Conservation (phyloP, 2,888 invertebrate genomes). For the Cenopis cana region DNA sequence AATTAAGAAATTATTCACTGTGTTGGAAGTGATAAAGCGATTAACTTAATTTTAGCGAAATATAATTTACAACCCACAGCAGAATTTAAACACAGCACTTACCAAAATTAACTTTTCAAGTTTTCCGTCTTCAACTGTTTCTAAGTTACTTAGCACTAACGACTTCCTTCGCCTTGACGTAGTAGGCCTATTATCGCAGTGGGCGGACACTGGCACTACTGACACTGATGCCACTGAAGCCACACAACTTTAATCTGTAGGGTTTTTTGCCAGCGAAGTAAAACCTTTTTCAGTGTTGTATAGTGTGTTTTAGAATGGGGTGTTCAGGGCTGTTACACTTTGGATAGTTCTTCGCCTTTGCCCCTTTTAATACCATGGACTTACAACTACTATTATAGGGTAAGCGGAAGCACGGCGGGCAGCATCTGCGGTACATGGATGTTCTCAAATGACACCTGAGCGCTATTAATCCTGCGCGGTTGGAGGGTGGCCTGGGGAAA, state of each 20-base stretch:
- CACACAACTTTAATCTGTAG: constrained; percentile 71
- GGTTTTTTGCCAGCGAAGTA: constrained; percentile 63
- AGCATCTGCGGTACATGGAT: too few relatives aligned
- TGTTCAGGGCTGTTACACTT: neutral
- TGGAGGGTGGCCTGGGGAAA: too few relatives aligned
- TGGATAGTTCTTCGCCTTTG: neutral
- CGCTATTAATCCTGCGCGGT: too few relatives aligned
- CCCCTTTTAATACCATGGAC: too few relatives aligned
- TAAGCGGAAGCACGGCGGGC: too few relatives aligned
- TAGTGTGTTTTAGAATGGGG: too few relatives aligned
- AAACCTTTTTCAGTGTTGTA: constrained; percentile 57
- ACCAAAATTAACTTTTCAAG: constrained; percentile 2
- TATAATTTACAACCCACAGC: too few relatives aligned
- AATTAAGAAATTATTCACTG: too few relatives aligned
- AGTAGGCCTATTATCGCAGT: constrained; percentile 33
- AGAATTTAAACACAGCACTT: constrained; percentile 9
- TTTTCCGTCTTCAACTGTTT: constrained; percentile 25
- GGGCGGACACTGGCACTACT: constrained; percentile 30
- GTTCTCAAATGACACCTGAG: too few relatives aligned
- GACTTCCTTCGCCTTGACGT: constrained; percentile 29
- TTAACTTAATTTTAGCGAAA: too few relatives aligned
- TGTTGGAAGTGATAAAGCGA: too few relatives aligned
- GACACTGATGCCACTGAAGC: constrained; percentile 65
- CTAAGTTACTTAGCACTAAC: constrained; percentile 19
- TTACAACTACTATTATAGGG: too few relatives aligned